Base-by-base conservation (phyloP, 2,888 invertebrate species). In the Mallateleia sp. region DNA sequence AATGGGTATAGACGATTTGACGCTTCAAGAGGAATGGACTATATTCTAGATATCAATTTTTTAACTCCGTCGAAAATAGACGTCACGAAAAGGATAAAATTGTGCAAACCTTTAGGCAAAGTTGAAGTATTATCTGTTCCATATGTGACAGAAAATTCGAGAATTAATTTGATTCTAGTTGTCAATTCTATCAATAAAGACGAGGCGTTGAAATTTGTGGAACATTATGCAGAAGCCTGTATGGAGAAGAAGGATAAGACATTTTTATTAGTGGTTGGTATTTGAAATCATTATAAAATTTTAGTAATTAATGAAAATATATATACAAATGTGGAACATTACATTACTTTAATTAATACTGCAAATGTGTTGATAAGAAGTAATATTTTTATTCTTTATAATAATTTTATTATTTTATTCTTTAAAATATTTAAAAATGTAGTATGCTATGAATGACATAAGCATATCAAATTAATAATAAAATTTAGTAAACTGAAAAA, bases 101-200 rank as follows among this genome's bases (percentile, higher is more conserved):
- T 98, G 50, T 97, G 97, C 71, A 98, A 99, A 89, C 97, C 98
- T 15, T 95, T 99, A 77, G 98, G 98, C 18, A 97, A 97, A 82
- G 98, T 98, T 9, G 98, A 99, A 94, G 97, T 99, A 82, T 96
- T 99, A 47, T 97, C 98, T 1, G 98, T 98, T 94, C 99, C 99
- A 0, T 99, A 99, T 95, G 99, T 99, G 0, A 99, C 99, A 0
- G 99, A 99, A 96, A 98, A 97, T 95, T 97, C 97, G 7, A 96
- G 98, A 89, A 96, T 99, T 5, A 97, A 97, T 80, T 96, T 99
- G 88, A 95, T 99, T 90, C 95, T 99, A 88, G 97, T 97, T 0
- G 96, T 98, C 4, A 96, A 96, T 92, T 95, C 96, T 92, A 94
- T 94, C 78, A 96, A 96, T 91, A 95, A 95, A 25, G 94, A 95